A percentile compares a stretch with the other conserved stretches of the same genome.
Conservation (phyloP, 2,797 vertebrate genomes). For the Darevskia mixta region DNA sequence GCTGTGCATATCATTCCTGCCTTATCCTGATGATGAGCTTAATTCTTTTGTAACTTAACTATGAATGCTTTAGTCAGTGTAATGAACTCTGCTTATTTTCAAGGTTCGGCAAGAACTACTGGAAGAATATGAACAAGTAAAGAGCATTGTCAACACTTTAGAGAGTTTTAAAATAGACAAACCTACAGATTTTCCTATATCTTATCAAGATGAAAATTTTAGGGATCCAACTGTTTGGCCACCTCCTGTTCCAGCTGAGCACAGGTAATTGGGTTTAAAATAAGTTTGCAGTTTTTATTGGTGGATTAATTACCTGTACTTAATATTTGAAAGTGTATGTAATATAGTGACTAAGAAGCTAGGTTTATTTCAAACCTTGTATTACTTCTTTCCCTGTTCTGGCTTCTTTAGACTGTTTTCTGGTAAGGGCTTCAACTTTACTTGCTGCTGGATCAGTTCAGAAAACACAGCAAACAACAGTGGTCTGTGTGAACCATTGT, state of each 20-base stretch:
- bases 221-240: constrained; percentile 93
- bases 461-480: not conserved
- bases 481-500: not conserved
- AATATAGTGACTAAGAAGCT: not conserved
- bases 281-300: not conserved
- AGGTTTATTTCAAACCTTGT: not conserved
- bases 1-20: not conserved
- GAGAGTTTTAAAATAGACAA: constrained; percentile 94
- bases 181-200: constrained; percentile 85
- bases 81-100: constrained; percentile 57
- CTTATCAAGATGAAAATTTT: constrained; percentile 83
- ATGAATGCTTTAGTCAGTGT: constrained; percentile 15
- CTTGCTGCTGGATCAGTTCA: not conserved
- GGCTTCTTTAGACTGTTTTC: not conserved
- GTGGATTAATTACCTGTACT: not conserved
- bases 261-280: constrained; percentile 84
- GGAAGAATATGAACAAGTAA: constrained; percentile 96
- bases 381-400: not conserved
- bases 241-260: constrained; percentile 93
- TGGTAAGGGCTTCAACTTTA: not conserved
- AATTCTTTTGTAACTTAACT: not conserved
- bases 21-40: not conserved
- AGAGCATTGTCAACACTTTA: constrained; percentile 90
- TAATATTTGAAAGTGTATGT: not conserved
- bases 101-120: constrained; percentile 92